These are phyloP conservation scores for Scrobipalpa costella DNA, from an alignment of 2,888 invertebrate species.

Conservation along the genomic window DNA sequence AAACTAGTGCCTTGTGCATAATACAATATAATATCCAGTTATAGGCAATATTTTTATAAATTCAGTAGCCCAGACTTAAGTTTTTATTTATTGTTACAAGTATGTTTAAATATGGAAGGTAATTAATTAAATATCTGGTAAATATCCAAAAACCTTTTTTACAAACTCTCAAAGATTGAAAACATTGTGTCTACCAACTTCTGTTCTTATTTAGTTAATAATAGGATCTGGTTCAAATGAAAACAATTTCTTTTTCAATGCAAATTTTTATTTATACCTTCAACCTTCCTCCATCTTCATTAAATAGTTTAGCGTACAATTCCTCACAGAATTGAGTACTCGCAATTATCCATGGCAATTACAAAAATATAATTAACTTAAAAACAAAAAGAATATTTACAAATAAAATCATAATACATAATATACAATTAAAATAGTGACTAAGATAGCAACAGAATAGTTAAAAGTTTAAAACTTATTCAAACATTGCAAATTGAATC, in stretches of 20 bases:
- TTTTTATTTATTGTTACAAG: background rate
- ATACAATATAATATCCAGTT: constrained; percentile 26
- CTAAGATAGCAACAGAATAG: constrained; percentile 68
- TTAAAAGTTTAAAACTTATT: constrained; percentile 62
- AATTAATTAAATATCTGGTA: too few relatives aligned
- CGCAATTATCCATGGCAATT: constrained; percentile 75
- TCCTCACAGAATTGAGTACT: constrained; percentile 68
- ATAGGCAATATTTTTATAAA: constrained; percentile 44
- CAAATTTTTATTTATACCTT: constrained; percentile 77
- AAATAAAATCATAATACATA: constrained; percentile 73
- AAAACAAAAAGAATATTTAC: constrained; percentile 71
- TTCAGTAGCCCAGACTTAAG: background rate
- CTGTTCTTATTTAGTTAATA: background rate
- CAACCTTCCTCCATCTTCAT: constrained; percentile 71
- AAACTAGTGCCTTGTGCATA: constrained; percentile 5
- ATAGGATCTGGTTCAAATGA: constrained; percentile 8
- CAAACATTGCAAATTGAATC: constrained; percentile 56
- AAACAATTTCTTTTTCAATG: constrained; percentile 44
- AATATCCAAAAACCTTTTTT: too few relatives aligned
- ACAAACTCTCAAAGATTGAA: too few relatives aligned
- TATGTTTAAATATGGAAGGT: too few relatives aligned
- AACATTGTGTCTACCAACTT: background rate
- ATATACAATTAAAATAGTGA: constrained; percentile 79
- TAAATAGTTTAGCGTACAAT: constrained; percentile 72
- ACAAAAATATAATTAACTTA: constrained; percentile 72